These are phyloP conservation scores for Catonia carolina DNA, from an alignment of 2,888 invertebrate genomes.

Conservation along the genomic window DNA sequence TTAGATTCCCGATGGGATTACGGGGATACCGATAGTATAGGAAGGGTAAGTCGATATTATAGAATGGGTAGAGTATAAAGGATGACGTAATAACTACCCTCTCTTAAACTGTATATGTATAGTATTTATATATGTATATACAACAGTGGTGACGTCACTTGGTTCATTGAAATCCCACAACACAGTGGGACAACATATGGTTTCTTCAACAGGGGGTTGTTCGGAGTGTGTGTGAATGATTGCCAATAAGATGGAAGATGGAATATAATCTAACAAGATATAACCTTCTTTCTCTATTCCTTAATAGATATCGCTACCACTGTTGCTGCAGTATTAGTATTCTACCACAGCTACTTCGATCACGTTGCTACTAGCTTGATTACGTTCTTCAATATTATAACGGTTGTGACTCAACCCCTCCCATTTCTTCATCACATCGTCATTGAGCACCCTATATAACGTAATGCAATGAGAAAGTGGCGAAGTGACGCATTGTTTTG, in stretches of 20 bases:
- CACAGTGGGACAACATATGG: conserved; percentile 26
- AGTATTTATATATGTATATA: neutral
- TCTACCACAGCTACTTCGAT: too few relatives aligned
- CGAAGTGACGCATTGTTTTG: too few relatives aligned
- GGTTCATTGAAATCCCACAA: conserved; percentile 23
- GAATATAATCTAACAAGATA: conserved; percentile 23
- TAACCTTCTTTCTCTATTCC: neutral
- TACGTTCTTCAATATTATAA: too few relatives aligned
- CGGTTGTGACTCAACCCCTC: too few relatives aligned
- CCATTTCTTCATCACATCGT: too few relatives aligned
- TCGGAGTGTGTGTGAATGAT: conserved; percentile 27
- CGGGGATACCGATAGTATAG: conserved; percentile 4
- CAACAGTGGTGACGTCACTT: conserved; percentile 22
- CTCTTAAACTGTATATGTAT: too few relatives aligned
- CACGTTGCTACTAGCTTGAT: too few relatives aligned
- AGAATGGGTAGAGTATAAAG: conserved; percentile 1
- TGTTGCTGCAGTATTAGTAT: too few relatives aligned
- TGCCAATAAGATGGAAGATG: conserved; percentile 27
- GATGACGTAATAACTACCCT: conserved; percentile 9
- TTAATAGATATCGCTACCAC: too few relatives aligned
- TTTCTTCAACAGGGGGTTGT: conserved; percentile 6
- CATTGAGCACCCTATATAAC: too few relatives aligned
- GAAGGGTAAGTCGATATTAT: too few relatives aligned
- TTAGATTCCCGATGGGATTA: conserved; percentile 10
- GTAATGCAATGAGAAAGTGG: too few relatives aligned